Base-by-base conservation (phyloP, 2,888 invertebrate species). In the Caenorhabditis virilis region DNA sequence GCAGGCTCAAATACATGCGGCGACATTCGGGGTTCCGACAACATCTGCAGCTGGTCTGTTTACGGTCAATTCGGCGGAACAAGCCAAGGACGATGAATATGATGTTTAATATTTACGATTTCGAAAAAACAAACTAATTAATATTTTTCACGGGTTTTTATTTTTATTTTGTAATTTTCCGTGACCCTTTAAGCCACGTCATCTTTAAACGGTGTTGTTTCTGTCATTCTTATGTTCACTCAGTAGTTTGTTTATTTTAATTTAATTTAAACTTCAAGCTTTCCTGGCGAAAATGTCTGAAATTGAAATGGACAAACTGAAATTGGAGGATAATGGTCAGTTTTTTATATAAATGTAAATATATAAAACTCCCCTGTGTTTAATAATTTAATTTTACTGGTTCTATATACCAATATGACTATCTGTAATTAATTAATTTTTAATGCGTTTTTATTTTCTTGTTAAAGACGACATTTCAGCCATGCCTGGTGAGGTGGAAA, bases 1-100 rank as follows among this genome's bases (percentile, higher is more conserved):
- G 16, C 63, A 63, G 16, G 59, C 64, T 23, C 63, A 64, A 27
- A 48, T 55, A 13, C 57, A 58, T 27, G 46, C 54, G 6, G 49
- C 53, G 20, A 46, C 48, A 0, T 48, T 43, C 2, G 52, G 15
- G 9, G 7, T n/a, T 6, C 5, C 22, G 33, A 35, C 35, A 30
- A 38, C 55, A 7, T 36, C 58, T 7, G 46, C 55, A 5, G 55
- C 59, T 11, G 54, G 55, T 18, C 43, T 57, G 30, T 64, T 59
- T 23, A 35, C 36, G n/a, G 36, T 18, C n/a, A n/a, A n/a, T n/a
- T 16, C 38, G 7, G 2, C 43, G 0, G 48, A 26, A 7, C 6
- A 50, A 6, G 30, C 47, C 3, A 38, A 35, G 7, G 58, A 64
- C 16, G 64, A 64, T 38, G 64, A 64, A 18, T 64, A 64, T 30